phyloP scores from a whole-genome alignment of 2,888 invertebrate genomes.

The Scelioninae gen. 2 region DNA sequence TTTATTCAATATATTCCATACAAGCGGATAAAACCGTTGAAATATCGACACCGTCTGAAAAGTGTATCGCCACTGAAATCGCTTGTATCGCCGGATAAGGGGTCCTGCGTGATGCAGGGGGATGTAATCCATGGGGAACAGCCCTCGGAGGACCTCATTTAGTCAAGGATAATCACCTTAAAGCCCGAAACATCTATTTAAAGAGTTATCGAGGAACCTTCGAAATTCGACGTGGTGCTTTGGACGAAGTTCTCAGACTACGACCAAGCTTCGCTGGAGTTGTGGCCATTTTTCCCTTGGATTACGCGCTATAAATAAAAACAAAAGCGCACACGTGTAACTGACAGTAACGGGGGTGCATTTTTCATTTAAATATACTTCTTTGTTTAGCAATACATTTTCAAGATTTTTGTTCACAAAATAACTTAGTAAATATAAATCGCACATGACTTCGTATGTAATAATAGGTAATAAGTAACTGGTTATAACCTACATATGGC shows the following conservation, averaged over 20 bases:
- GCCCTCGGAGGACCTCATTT: slow-evolving; percentile 68
- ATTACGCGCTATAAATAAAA: too few species aligned
- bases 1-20: slow-evolving; percentile 8
- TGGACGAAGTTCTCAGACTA: slow-evolving; percentile 10
- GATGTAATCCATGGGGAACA: slow-evolving; percentile 72
- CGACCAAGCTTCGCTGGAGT: too few species aligned
- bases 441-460: too few species aligned
- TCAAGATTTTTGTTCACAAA: too few species aligned
- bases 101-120: slow-evolving; percentile 40
- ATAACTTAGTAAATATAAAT: too few species aligned
- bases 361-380: too few species aligned
- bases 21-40: slow-evolving; percentile 70
- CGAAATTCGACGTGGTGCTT: slow-evolving; percentile 63
- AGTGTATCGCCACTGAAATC: slow-evolving; percentile 63
- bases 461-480: too few species aligned
- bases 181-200: slow-evolving; percentile 65
- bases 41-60: slow-evolving; percentile 72
- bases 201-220: slow-evolving; percentile 66
- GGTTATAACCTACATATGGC: too few species aligned
- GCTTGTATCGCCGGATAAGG: slow-evolving; percentile 30
- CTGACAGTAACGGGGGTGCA: too few species aligned
- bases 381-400: too few species aligned
- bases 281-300: too few species aligned
- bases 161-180: slow-evolving; percentile 73
- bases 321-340: too few species aligned